Evolutionary conservation across 2,113 vertebrate species (phyloP).

Genomic region (Sturnus vulgaris): DNA sequence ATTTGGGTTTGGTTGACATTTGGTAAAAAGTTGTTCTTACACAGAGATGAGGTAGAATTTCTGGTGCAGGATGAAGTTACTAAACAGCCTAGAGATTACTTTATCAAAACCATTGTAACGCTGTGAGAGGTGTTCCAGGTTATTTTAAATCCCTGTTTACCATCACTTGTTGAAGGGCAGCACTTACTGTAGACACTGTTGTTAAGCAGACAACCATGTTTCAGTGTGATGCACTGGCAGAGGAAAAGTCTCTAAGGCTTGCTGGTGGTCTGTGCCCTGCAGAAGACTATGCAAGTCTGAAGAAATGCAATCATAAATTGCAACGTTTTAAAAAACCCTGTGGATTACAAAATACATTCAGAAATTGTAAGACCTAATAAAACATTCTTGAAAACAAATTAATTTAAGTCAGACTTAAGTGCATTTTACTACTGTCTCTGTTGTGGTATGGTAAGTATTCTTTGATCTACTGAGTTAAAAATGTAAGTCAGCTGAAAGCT

Average conservation of each 20-base stretch:
- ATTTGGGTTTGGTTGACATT: neutral
- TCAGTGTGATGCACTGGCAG: neutral
- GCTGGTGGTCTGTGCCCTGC: neutral
- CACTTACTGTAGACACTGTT: neutral
- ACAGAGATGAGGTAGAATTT: neutral
- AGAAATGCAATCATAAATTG: neutral
- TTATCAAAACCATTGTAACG: neutral
- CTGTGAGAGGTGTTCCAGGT: neutral
- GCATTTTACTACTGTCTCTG: neutral
- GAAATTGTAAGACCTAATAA: neutral
- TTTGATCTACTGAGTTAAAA: neutral
- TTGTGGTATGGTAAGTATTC: neutral
- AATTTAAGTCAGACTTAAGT: neutral
- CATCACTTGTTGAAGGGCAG: neutral
- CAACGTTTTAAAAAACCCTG: rapidly evolving
- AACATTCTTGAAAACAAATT: neutral
- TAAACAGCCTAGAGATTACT: neutral
- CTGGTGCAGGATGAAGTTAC: neutral
- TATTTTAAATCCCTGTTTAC: neutral
- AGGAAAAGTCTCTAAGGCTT: neutral
- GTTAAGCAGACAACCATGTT: neutral
- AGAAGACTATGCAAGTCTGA: neutral
- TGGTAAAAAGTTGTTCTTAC: neutral
- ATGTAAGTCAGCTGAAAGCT: neutral
- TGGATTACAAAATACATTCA: neutral